phyloP scores from a whole-genome alignment of 2,888 invertebrate species.

The Sialis fuliginosa region DNA sequence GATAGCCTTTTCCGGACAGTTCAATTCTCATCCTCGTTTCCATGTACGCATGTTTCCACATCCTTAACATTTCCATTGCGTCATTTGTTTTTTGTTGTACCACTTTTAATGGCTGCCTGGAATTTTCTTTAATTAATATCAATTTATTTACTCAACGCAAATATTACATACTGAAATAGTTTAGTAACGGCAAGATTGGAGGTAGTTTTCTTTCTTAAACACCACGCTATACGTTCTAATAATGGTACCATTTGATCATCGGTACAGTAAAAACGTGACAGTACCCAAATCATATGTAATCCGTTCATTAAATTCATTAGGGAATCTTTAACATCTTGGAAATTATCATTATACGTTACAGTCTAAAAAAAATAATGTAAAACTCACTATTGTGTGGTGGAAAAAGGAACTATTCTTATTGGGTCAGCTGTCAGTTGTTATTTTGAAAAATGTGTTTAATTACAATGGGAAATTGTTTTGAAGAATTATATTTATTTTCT shows the following conservation, averaged over 20 bases:
- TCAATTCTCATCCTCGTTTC: conserved; percentile 71
- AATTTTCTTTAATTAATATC: not conserved
- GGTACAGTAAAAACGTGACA: conserved; percentile 67
- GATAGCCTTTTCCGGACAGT: conserved; percentile 60
- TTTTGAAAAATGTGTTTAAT: too few species aligned
- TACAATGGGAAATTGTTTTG: too few species aligned
- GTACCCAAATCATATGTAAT: conserved; percentile 78
- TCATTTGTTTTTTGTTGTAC: conserved; percentile 30
- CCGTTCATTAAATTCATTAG: conserved; percentile 70
- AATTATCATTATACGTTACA: conserved; percentile 32
- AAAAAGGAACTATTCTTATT: too few species aligned
- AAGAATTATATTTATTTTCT: too few species aligned
- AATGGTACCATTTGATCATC: conserved; percentile 78
- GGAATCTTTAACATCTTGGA: conserved; percentile 50
- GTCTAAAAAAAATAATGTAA: conserved; percentile 19
- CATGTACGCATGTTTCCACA: conserved; percentile 61
- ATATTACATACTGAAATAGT: conserved; percentile 51
- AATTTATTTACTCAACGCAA: not conserved
- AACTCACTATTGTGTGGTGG: too few species aligned
- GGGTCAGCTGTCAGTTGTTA: too few species aligned
- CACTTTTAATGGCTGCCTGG: conserved; percentile 10
- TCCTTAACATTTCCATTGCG: conserved; percentile 48
- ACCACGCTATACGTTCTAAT: conserved; percentile 67
- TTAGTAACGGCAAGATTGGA: conserved; percentile 47
- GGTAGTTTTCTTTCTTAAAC: conserved; percentile 59